These are phyloP conservation scores for Glyphotaelius pellucidus DNA, from an alignment of 2,888 invertebrate species.

Conservation along the genomic window DNA sequence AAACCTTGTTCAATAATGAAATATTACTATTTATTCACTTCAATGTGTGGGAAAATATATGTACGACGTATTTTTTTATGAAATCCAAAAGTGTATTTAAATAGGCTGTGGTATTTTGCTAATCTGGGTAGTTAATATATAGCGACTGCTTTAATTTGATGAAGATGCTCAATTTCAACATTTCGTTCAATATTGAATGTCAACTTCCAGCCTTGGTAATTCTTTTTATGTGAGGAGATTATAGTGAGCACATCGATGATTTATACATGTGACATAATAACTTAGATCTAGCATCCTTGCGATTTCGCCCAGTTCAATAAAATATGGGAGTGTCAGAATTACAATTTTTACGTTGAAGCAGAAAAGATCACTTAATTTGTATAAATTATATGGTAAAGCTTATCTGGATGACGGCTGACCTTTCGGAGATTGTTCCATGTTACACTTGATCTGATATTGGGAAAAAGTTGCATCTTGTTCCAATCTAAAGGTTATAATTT, in stretches of 20 bases:
- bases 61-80: neutral
- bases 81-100: neutral
- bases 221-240: constrained; percentile 5
- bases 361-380: neutral
- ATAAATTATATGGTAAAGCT: constrained; percentile 18
- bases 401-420: neutral
- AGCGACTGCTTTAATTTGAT: neutral
- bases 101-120: neutral
- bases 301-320: constrained; percentile 1
- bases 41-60: neutral
- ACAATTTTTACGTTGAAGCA: neutral
- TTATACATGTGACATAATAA: constrained; percentile 24
- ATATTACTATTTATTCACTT: neutral
- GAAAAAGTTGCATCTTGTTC: neutral
- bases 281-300: neutral
- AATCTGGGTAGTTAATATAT: neutral
- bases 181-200: neutral
- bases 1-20: neutral
- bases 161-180: constrained; percentile 14
- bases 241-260: constrained; percentile 6
- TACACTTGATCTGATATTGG: neutral
- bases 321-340: neutral
- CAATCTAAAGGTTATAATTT: neutral
- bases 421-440: neutral
- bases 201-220: constrained; percentile 9